Percentiles rank a stretch among this genome's conserved stretches.
phyloP scores from a whole-genome alignment of 2,888 invertebrate species.

The Andrena trimmerana region DNA sequence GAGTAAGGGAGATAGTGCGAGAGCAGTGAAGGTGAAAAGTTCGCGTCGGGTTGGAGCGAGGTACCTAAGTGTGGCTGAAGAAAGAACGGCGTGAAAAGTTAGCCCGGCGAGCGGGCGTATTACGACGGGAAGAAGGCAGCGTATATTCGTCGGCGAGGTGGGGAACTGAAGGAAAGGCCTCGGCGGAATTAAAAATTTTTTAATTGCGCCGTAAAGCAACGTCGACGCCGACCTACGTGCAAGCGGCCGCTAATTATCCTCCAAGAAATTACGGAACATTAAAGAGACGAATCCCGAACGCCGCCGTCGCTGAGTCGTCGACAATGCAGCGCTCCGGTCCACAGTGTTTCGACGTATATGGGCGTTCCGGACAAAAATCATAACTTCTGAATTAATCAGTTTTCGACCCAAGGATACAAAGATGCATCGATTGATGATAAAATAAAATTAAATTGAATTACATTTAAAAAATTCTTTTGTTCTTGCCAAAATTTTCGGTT shows the following conservation, averaged over 20 bases:
- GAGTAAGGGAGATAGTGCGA: too few relatives aligned
- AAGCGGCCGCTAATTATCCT: constrained; percentile 56
- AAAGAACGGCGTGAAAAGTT: constrained; percentile 41
- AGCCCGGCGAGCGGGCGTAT: background rate
- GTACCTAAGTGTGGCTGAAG: constrained; percentile 38
- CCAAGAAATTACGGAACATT: constrained; percentile 58
- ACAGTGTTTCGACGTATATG: too few relatives aligned
- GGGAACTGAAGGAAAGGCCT: background rate
- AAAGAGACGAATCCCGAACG: constrained; percentile 41
- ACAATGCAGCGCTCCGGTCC: constrained; percentile 41
- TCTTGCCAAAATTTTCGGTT: too few relatives aligned
- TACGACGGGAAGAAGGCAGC: background rate
- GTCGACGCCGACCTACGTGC: constrained; percentile 22
- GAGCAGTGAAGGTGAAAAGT: constrained; percentile 31
- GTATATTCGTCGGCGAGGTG: constrained; percentile 1
- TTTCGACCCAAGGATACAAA: too few relatives aligned
- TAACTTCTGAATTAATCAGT: too few relatives aligned
- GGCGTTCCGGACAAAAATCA: too few relatives aligned
- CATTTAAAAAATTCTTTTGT: too few relatives aligned
- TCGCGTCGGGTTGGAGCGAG: constrained; percentile 40
- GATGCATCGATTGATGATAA: too few relatives aligned
- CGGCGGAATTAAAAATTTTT: constrained; percentile 50
- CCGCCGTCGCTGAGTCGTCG: constrained; percentile 11
- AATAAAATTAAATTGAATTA: too few relatives aligned
- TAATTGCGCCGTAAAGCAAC: constrained; percentile 58